A percentile compares a stretch with the other conserved stretches of the same genome.
These are phyloP conservation scores for Pachliopta kotzebuea DNA, from an alignment of 2,888 invertebrate species.

Conservation along the genomic window DNA sequence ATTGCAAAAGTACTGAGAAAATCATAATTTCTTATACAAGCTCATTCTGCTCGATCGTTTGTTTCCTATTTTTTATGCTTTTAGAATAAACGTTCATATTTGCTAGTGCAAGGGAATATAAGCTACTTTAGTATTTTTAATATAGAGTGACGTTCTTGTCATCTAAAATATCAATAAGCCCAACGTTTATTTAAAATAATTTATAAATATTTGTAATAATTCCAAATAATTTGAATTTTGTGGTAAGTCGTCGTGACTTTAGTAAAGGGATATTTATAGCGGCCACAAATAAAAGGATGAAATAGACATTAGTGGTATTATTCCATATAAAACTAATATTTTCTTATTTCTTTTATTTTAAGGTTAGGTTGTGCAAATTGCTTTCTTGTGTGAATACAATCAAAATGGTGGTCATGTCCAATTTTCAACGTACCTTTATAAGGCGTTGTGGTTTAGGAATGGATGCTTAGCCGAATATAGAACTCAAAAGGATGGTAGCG, in stretches of 20 bases:
- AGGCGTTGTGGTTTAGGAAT: slow-evolving; percentile 51
- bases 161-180: background rate
- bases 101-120: background rate
- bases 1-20: no score
- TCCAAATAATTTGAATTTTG: background rate
- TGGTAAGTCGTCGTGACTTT: background rate
- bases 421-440: slow-evolving; percentile 52
- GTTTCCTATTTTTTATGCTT: no score
- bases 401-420: slow-evolving; percentile 34
- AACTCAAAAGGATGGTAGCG: slow-evolving; percentile 57
- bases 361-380: slow-evolving; percentile 8
- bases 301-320: background rate
- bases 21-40: no score
- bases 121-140: background rate
- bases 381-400: slow-evolving; percentile 19
- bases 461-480: slow-evolving; percentile 39
- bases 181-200: background rate
- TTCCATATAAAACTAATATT: background rate
- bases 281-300: background rate
- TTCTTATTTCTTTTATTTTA: background rate
- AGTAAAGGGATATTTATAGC: no score
- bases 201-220: no score
- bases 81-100: background rate
- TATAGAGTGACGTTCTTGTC: background rate
- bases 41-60: no score